phyloP scores from a whole-genome alignment of 2,113 vertebrate genomes.

The Hydropotes inermis region DNA sequence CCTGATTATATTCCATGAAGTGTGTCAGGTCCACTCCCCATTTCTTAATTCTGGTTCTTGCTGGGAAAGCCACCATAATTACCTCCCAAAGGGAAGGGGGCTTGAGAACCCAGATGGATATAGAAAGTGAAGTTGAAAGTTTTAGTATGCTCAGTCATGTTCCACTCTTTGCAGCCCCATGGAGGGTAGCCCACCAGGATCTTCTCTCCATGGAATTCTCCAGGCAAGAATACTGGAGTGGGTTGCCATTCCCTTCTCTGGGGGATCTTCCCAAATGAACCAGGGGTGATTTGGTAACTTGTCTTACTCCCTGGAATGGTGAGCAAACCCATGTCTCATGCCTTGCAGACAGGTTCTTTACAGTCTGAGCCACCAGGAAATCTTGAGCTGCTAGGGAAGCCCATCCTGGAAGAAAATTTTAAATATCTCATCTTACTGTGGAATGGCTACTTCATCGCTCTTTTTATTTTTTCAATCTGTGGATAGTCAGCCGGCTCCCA shows the following conservation, averaged over 20 bases:
- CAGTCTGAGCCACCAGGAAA: not conserved
- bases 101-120: not conserved
- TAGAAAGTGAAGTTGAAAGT: not conserved
- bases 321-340: not conserved
- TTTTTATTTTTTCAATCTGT: not conserved
- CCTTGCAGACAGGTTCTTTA: not conserved
- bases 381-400: not conserved
- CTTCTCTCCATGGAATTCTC: not conserved
- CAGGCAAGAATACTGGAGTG: not conserved
- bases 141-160: not conserved
- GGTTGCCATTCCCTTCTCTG: not conserved
- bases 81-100: not conserved
- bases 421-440: not conserved
- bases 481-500: not conserved
- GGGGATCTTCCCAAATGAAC: not conserved
- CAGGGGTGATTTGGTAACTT: not conserved
- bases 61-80: not conserved
- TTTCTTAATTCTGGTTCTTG: not conserved
- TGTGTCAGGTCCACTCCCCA: fast-evolving
- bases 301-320: not conserved
- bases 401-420: not conserved
- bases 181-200: not conserved
- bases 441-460: not conserved
- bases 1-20: not conserved
- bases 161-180: not conserved